Base-by-base conservation (phyloP, 2,888 invertebrate species). In the Myopa tessellatipennis region DNA sequence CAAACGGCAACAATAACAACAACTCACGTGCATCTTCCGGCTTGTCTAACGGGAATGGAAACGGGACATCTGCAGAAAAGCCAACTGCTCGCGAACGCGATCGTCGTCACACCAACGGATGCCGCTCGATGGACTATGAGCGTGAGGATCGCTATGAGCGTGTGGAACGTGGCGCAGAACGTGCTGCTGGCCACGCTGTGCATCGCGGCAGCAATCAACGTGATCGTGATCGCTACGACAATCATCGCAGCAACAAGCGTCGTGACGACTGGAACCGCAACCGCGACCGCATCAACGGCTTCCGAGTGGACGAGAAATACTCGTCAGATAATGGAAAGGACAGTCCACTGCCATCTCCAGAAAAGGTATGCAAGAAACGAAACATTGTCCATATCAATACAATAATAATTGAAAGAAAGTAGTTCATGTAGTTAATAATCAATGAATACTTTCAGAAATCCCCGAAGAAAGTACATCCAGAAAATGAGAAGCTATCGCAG, bases 401-500 rank as follows among this genome's bases (percentile, higher is more conserved):
- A 26, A 26, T 26, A 26, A 1, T 26, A 7, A 58, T 55, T 60
- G 10, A 45, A 45, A 6, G 45, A 45, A 10, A 45, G 6, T 45
- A 67, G n/a, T 50, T 61, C 7, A 45, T 45, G 7, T 45, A 10
- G 1, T 6, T 45, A 45, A 45, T 45, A 6, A 45, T 10, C 10
- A 45, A 45, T 45, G 45, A 45, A 6, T 45, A 1, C 3, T 45
- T 45, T 12, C 55, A 80, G 80, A 81, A 79, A 70, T 84, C 85
- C 0, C 84, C 85, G 5, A 82, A 83, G 52, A 84, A 84, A 74
- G 77, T 76, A 1, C 82, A 81, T 18, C 82, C 85, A 0, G 87
- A 87, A 34, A 86, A 87, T 72, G 89, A 89, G 69, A 89, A 89
- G 77, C 81, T 94, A 83, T 94, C 94, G n/a, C 96, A 96, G 88